Base-by-base conservation (phyloP, 2,113 vertebrate genomes). In the Anser cygnoides region DNA sequence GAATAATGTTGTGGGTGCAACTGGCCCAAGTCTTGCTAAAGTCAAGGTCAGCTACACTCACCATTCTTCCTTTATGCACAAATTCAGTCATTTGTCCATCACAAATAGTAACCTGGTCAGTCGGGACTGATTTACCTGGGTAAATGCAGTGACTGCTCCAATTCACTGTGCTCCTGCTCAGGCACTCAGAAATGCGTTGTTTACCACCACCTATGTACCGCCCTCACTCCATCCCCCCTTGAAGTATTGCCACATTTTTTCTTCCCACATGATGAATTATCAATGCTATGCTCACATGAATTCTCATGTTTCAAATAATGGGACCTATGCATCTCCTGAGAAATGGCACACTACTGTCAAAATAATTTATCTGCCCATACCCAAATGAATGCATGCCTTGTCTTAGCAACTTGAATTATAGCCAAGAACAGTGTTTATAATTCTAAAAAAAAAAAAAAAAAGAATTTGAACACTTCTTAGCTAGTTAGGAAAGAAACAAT, bases 281-380 rank as follows among this genome's bases (percentile, higher is more conserved):
- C 84, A 78, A 2, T 37, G 61, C 28, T 84, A 68, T 28, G 44
- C 8, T 3, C 9, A 71, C 66, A 83, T 10, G 20, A 91, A 72
- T 71, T 90, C 82, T 92, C 82, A 79, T 7, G 21, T 74, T 70
- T 94, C 86, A 92, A 88, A 92, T 62, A 94, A 92, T 6, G 33
- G 39, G 57, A 90, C n/a, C 20, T 75, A 50, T 33, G 57, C 29
- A 87, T 76, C 49, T 86, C 80, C 65, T 43, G 49, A 95, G 91
- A 93, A 93, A 93, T 28, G 90, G 61, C 77, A 75, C 29, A 71
- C 25, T 39, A 21, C 65, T 96, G 72, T 89, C 96, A 95, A 93
- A 82, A 79, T 88, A 90, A 97, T 68, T 92, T 87, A 91, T 94
- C 78, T 84, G 81, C 81, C 85, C 91, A 43, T 50, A 93, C 26